Base-by-base conservation (phyloP, 30 jellyfish, hydroid and myxozoan genomes). In the Hydra vulgaris region DNA sequence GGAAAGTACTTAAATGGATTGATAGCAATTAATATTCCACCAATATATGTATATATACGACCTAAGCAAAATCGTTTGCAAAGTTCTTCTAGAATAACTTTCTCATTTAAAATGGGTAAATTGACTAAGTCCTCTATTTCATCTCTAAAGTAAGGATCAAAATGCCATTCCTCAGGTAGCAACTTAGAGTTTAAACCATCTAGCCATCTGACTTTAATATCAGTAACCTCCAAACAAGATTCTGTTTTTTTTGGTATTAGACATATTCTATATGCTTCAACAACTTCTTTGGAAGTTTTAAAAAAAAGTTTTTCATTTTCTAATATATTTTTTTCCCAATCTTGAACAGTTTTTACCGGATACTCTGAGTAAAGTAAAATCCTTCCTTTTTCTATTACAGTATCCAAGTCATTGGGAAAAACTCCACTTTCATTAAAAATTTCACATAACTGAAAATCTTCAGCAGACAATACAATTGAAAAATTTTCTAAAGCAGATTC, bases 1-100 rank as follows among this genome's bases (percentile, higher is more conserved):
- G 98, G 98, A 40, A 92, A 83, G 74, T 83, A 92, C 66, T 88
- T 86, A 81, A 87, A 92, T 19, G 98, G 98, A 81, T 92, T 92
- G 69, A 92, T 83, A 15, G 96, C 95, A 25, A 92, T 87, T 27
- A 92, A 73, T 23, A 92, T 92, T 52, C 95, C 95, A 26, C 96
- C 98, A 76, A 92, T 92, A 69, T 92, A 84, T 7, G 96, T 92
- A 66, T 92, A 92, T 25, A 92, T 86, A 25, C 95, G 74, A 18
- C 96, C 98, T 53, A 75, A 77, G 22, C 90, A 83, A 67, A 89
- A 89, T 74, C 97, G 54, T 16, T 68, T 76, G 25, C 85, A 85
- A 27, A 89, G 66, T 21, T 89, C 78, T 25, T 85, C 95, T 40
- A 89, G 56, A 3, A 89, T 79, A 54, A 89, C 92, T 3, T 76